Evolutionary conservation across 2,888 invertebrate genomes (phyloP).

Genomic region (Coremacera marginata): DNA sequence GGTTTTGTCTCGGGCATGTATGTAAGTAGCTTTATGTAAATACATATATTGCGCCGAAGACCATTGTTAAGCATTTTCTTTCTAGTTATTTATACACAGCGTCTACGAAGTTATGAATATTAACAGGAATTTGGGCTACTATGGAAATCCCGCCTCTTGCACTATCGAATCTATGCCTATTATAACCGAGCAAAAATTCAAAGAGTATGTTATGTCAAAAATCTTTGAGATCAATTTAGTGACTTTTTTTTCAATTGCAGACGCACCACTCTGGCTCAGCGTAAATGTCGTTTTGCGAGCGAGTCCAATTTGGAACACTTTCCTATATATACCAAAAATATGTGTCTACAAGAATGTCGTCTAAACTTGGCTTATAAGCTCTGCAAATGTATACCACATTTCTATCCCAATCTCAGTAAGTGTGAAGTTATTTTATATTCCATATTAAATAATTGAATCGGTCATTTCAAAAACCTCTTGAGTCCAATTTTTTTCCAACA

Average conservation of each 20-base stretch:
- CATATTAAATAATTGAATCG: too few relatives aligned
- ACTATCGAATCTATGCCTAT: constrained; percentile 57
- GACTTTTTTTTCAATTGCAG: constrained; percentile 46
- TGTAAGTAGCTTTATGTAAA: not conserved
- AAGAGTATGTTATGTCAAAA: constrained; percentile 49
- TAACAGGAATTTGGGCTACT: constrained; percentile 57
- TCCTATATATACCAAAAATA: constrained; percentile 63
- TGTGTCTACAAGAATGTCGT: constrained; percentile 67
- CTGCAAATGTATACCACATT: constrained; percentile 69
- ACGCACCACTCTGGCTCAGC: constrained; percentile 59
- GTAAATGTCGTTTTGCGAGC: constrained; percentile 64
- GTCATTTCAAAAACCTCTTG: too few relatives aligned
- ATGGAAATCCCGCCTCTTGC: not conserved
- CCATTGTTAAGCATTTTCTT: not conserved
- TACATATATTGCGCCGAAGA: not conserved
- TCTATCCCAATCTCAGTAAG: constrained; percentile 67
- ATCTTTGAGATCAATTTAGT: not conserved
- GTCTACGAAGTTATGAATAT: constrained; percentile 64
- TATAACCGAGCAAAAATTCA: constrained; percentile 58
- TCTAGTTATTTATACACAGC: constrained; percentile 62
- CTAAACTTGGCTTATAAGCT: constrained; percentile 61
- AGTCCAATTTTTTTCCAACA: too few relatives aligned
- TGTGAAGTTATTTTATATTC: not conserved
- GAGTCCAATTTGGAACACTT: constrained; percentile 67
- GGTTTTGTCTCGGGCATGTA: constrained; percentile 53